Evolutionary conservation across 2,797 vertebrate species (phyloP), one percentile per base, ranked within the genome.

Genomic region (Coreius guichenoti): DNA sequence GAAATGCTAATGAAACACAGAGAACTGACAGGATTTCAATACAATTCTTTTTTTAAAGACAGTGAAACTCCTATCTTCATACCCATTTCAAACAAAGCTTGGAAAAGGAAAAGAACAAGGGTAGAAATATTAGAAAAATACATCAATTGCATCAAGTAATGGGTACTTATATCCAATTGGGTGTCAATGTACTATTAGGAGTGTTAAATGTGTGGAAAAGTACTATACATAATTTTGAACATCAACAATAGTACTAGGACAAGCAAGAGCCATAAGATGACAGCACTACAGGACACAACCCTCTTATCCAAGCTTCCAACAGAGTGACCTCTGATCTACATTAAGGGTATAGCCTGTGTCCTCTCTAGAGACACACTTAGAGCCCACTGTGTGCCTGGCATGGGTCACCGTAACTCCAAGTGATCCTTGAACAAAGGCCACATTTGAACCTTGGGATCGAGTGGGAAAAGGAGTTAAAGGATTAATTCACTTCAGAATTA

Each of bases 21-120:
- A 92, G 86, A 93, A 87, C 90, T 93, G 93, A 94, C 92, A 93
- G 93, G 91, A 95, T 93, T 94, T 93, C 94, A 89, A 95, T 92
- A 93, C 86, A 82, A 68, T 89, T 89, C 91, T 93, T 90, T 93
- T 39, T 67, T 65, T 92, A 90, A 86, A 89, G 83, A 79, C 45
- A 87, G 86, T 43, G 26, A 78, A 80, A 77, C 36, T 80, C 89
- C 90, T 91, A 91, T 92, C 93, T 91, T 88, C 90, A 90, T 92
- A 91, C 82, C 84, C 88, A 77, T 86, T 74, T 83, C 86, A 45
- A 89, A 85, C 76, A 56, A 83, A 47, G 56, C 51, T 45, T 45
- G 29, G 3, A 80, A 83, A 87, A 85, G 49, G 1, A 87, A 79
- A 86, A 80, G 85, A 88, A 74, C 89, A 89, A 92, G 90, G 90